Conservation (phyloP, 2,113 vertebrate genomes). For the Dolichallabes microphthalmus region DNA sequence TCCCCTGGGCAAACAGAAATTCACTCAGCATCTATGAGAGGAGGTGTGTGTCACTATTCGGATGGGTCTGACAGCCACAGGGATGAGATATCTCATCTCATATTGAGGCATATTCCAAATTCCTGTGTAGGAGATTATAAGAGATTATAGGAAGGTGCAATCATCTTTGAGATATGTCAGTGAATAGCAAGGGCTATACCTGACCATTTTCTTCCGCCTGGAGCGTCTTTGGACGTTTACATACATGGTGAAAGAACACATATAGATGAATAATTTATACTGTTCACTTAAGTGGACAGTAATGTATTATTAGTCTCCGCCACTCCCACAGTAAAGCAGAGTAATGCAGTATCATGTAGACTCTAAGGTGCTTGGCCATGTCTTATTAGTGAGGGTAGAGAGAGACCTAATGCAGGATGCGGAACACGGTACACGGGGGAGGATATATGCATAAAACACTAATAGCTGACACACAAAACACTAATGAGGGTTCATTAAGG, state of each 20-base stretch:
- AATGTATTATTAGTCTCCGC: neutral
- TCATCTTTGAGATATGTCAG: neutral
- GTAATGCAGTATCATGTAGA: neutral
- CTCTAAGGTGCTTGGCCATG: neutral
- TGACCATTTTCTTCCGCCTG: neutral
- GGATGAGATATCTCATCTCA: conserved; percentile 9
- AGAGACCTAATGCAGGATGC: conserved; percentile 17
- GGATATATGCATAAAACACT: neutral
- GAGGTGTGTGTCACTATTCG: neutral
- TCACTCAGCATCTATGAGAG: conserved; percentile 22
- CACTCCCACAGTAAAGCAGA: neutral
- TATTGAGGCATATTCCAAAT: neutral
- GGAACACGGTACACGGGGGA: neutral
- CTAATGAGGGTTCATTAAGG: neutral
- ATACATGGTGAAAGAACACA: neutral
- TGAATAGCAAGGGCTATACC: neutral
- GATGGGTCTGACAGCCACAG: neutral
- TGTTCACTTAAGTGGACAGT: neutral
- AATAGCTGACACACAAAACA: neutral
- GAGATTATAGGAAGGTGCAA: neutral
- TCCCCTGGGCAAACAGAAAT: conserved; percentile 49
- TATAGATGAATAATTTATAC: neutral
- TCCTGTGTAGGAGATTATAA: neutral
- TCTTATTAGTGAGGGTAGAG: neutral
- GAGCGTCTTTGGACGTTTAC: neutral